Evolutionary conservation across 2,797 vertebrate genomes (phyloP).

Genomic region (Pristis pectinata): DNA sequence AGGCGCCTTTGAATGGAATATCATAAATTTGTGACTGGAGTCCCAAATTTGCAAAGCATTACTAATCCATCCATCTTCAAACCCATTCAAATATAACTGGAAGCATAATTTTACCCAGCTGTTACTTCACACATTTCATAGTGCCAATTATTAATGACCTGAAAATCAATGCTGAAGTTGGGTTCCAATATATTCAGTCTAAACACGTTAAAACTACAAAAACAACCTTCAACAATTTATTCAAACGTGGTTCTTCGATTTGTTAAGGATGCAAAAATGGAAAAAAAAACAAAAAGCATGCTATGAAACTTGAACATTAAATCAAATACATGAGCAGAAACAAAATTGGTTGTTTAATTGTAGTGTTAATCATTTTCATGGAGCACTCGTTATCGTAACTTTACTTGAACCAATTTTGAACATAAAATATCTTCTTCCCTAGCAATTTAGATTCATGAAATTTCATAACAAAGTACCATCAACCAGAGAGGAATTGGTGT

Average conservation of each 20-base stretch:
- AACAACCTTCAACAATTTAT: background rate
- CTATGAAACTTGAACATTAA: background rate
- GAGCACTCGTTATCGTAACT: background rate
- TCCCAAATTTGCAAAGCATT: background rate
- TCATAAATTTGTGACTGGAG: background rate
- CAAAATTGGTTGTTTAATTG: background rate
- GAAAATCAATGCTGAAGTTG: background rate
- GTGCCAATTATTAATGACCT: background rate
- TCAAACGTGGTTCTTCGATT: background rate
- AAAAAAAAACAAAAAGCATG: background rate
- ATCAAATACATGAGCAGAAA: background rate
- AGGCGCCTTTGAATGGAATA: background rate
- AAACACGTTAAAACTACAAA: background rate
- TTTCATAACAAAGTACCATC: background rate
- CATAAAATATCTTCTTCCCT: background rate
- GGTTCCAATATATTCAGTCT: background rate
- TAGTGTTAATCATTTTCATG: background rate
- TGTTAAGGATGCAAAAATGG: background rate
- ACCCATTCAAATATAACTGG: background rate
- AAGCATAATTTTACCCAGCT: background rate
- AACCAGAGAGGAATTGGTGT: background rate
- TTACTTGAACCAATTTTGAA: background rate
- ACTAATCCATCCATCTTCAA: too few species aligned
- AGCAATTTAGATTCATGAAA: background rate
- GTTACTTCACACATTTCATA: background rate